phyloP scores from a whole-genome alignment of 2,888 invertebrate genomes.

The Trachelus iudaicus region DNA sequence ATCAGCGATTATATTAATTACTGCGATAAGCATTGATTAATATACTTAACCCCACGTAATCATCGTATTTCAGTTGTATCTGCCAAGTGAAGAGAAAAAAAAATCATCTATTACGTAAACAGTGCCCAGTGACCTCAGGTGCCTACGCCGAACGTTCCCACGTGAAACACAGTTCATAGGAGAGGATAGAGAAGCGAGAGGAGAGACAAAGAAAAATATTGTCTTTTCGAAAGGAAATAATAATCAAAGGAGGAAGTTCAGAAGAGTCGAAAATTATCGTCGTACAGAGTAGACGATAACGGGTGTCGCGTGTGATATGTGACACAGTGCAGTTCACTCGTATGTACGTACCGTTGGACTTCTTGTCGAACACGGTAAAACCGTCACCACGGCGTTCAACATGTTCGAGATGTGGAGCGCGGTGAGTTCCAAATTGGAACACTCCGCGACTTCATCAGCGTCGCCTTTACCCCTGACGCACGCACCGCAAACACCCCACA shows the following conservation, averaged over 20 bases:
- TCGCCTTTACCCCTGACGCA: conserved; percentile 65
- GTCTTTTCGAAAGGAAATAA: neutral
- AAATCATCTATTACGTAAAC: neutral
- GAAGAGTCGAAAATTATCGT: neutral
- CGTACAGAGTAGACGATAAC: neutral
- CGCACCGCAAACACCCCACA: conserved; percentile 80
- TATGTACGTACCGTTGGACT: neutral
- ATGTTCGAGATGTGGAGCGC: conserved; percentile 89
- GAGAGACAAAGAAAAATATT: neutral
- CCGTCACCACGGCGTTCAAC: conserved; percentile 67
- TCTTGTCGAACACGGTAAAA: conserved; percentile 21
- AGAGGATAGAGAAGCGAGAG: neutral
- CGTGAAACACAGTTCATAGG: neutral
- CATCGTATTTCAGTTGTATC: neutral
- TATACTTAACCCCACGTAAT: neutral
- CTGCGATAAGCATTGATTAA: neutral
- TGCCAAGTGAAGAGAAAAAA: neutral
- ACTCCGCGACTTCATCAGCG: conserved; percentile 64
- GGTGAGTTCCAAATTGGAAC: conserved; percentile 80
- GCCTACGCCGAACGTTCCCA: neutral
- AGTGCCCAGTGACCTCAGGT: neutral
- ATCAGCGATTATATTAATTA: neutral
- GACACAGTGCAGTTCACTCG: neutral
- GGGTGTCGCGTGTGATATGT: conserved; percentile 20
- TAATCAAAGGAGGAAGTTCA: neutral